phyloP scores from a whole-genome alignment of 1,140 invertebrate genomes.

The Aphelinus atriplicis region DNA sequence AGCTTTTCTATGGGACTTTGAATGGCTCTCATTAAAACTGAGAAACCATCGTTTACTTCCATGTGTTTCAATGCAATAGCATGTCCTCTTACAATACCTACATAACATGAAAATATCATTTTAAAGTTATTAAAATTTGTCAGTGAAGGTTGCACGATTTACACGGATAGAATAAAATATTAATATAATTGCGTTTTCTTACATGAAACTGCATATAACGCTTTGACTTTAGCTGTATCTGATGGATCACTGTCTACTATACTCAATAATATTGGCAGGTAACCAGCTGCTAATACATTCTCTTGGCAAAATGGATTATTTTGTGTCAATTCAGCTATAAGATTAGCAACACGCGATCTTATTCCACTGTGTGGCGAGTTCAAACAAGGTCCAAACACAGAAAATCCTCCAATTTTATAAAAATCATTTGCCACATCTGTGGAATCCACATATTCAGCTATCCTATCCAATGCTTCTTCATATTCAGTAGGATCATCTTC shows the following conservation, averaged over 20 bases:
- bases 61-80: slow-evolving; percentile 70
- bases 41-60: slow-evolving; percentile 72
- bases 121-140: not conserved
- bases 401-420: slow-evolving; percentile 82
- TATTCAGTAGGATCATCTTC: slow-evolving; percentile 69
- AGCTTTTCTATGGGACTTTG: slow-evolving; percentile 70
- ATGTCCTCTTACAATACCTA: slow-evolving; percentile 73
- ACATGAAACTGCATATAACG: slow-evolving; percentile 82
- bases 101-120: slow-evolving; percentile 44
- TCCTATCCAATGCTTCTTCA: slow-evolving; percentile 69
- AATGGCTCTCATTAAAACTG: slow-evolving; percentile 71
- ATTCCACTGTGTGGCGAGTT: slow-evolving; percentile 71
- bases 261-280: slow-evolving; percentile 73
- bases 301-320: slow-evolving; percentile 83
- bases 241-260: slow-evolving; percentile 72
- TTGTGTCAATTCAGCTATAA: slow-evolving; percentile 79
- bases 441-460: slow-evolving; percentile 74
- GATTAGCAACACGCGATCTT: slow-evolving; percentile 71
- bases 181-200: slow-evolving; percentile 12
- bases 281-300: slow-evolving; percentile 70
- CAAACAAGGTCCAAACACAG: slow-evolving; percentile 74
- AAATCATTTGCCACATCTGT: slow-evolving; percentile 84
- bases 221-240: slow-evolving; percentile 71
- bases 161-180: slow-evolving; percentile 2
- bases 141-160: not conserved